phyloP scores from a whole-genome alignment of 2,888 invertebrate genomes.

The Torymus aiolomorphi region DNA sequence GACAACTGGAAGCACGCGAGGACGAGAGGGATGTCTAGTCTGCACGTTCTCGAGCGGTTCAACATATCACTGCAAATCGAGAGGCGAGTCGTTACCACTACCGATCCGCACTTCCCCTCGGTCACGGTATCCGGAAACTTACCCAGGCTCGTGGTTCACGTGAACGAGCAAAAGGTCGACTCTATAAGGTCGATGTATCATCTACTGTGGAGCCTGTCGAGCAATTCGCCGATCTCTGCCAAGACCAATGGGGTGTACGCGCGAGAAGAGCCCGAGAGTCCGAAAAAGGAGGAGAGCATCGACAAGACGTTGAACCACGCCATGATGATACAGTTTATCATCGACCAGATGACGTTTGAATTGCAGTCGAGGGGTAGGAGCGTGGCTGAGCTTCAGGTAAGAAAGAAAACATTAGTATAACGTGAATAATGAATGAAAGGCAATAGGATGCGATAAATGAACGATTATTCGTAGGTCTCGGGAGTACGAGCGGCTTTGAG shows the following conservation, averaged over 20 bases:
- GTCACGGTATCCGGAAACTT: slow-evolving; percentile 89
- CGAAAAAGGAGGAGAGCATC: slow-evolving; percentile 68
- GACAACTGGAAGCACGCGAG: slow-evolving; percentile 95
- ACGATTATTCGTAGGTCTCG: slow-evolving; percentile 81
- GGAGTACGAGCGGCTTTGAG: slow-evolving; percentile 88
- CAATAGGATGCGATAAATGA: no score
- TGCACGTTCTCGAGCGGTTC: slow-evolving; percentile 87
- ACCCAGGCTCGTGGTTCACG: slow-evolving; percentile 91
- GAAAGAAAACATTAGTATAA: no score
- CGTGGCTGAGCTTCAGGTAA: slow-evolving; percentile 93
- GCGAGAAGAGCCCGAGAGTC: slow-evolving; percentile 67
- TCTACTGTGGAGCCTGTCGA: slow-evolving; percentile 70
- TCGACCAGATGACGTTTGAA: slow-evolving; percentile 88
- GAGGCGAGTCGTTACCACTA: slow-evolving; percentile 87
- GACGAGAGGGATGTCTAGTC: slow-evolving; percentile 87
- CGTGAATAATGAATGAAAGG: no score
- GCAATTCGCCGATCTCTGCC: slow-evolving; percentile 59
- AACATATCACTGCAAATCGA: slow-evolving; percentile 83
- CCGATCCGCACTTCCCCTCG: slow-evolving; percentile 91
- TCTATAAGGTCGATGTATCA: slow-evolving; percentile 80
- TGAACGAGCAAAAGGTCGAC: slow-evolving; percentile 92
- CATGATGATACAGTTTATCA: slow-evolving; percentile 89
- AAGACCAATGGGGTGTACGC: slow-evolving; percentile 47
- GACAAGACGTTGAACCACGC: slow-evolving; percentile 74
- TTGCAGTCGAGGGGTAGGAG: slow-evolving; percentile 91